phyloP scores from a whole-genome alignment of 2,113 vertebrate genomes.

The Monarcha castaneiventris region DNA sequence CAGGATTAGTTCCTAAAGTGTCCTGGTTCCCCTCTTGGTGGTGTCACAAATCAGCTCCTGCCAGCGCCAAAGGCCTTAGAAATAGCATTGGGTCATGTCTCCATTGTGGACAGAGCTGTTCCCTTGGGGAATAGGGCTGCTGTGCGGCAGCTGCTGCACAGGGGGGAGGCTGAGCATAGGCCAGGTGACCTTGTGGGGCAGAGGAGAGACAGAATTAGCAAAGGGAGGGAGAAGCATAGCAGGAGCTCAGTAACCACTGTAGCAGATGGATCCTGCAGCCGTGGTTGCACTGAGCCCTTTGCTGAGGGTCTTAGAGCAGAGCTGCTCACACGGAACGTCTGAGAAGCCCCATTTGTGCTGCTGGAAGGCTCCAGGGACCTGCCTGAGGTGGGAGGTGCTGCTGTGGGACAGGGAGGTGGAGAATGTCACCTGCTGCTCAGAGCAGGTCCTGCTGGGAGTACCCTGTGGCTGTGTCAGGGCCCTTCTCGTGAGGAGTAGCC shows the following conservation, averaged over 20 bases:
- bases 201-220: background rate
- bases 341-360: background rate
- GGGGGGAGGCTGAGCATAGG: background rate
- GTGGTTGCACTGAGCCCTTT: background rate
- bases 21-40: background rate
- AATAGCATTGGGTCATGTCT: background rate
- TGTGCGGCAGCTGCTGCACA: background rate
- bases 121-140: background rate
- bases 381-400: background rate
- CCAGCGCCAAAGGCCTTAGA: background rate
- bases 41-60: background rate
- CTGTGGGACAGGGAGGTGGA: background rate
- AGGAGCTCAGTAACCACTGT: background rate
- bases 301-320: background rate
- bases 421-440: background rate
- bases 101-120: background rate
- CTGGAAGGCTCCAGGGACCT: background rate
- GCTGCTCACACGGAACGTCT: background rate
- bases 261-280: background rate
- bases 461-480: background rate
- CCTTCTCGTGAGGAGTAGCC: conserved; percentile 4
- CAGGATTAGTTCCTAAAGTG: background rate
- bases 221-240: background rate
- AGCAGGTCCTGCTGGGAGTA: background rate
- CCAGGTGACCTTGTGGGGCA: background rate